These are phyloP conservation scores for Percopsis transmontana DNA, from an alignment of 2,113 vertebrate species.

Conservation along the genomic window DNA sequence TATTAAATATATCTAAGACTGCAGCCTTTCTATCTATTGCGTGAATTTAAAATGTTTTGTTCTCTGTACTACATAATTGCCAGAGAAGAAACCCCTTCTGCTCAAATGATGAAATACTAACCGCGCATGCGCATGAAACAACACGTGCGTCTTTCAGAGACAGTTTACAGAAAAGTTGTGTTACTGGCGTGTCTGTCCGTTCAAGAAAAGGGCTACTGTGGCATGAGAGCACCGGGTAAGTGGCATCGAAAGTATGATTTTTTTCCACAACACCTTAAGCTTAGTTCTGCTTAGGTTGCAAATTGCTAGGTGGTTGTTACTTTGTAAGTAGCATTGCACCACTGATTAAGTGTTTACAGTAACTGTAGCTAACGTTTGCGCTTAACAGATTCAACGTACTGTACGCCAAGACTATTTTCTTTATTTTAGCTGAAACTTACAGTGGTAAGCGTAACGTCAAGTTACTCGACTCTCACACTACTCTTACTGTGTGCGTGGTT, in stretches of 20 bases:
- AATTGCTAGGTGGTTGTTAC: no score
- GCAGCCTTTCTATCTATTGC: conserved; percentile 45
- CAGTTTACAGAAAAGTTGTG: not conserved
- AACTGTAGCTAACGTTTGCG: no score
- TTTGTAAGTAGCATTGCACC: no score
- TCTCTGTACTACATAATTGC: no score
- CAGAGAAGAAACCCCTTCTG: conserved; percentile 1
- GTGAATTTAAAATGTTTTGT: conserved; percentile 4
- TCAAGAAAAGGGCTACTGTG: not conserved
- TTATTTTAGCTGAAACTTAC: no score
- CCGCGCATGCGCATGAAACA: conserved; percentile 50
- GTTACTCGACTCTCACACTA: no score
- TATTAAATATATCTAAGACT: conserved; percentile 85
- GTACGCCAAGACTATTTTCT: no score
- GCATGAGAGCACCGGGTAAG: not conserved
- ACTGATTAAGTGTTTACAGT: no score
- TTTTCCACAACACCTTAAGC: not conserved
- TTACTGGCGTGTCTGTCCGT: no score
- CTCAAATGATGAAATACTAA: not conserved
- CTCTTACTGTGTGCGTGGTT: not conserved
- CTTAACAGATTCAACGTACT: no score
- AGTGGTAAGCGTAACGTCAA: no score
- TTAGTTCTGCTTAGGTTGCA: not conserved
- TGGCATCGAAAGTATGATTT: not conserved
- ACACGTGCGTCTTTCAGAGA: conserved; percentile 23